Conservation (phyloP, 2,797 vertebrate species). For the Apogon hyalosoma region DNA sequence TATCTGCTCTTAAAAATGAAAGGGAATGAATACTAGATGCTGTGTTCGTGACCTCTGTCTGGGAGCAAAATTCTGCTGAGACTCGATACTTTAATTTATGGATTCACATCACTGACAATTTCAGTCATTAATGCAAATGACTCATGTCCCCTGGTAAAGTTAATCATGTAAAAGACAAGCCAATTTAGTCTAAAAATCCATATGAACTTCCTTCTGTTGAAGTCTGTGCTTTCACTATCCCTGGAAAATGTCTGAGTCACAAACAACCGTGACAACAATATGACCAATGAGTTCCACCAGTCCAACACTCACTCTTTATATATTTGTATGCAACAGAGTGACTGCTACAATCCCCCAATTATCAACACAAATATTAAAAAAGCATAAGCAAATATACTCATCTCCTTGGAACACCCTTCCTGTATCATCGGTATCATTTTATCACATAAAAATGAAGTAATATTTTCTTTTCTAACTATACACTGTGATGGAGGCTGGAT, state of each 20-base stretch:
- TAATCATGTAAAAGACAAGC: background rate
- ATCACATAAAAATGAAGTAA: too few relatives aligned
- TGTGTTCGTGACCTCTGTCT: background rate
- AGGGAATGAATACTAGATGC: background rate
- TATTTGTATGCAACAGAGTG: slow-evolving; percentile 14
- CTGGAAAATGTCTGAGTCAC: slow-evolving; percentile 31
- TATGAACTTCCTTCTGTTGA: slow-evolving; percentile 6
- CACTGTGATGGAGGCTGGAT: too few relatives aligned
- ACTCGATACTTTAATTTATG: background rate
- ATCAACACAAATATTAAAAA: slow-evolving; percentile 8
- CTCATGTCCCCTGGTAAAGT: background rate
- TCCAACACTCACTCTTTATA: slow-evolving; percentile 4
- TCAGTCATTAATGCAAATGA: background rate
- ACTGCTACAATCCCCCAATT: slow-evolving; percentile 21
- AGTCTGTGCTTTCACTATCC: slow-evolving; percentile 19
- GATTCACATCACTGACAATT: background rate
- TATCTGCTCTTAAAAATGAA: background rate
- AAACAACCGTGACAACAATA: slow-evolving; percentile 20
- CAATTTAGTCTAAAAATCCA: slow-evolving; percentile 1
- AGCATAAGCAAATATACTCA: slow-evolving; percentile 4
- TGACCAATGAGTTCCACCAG: slow-evolving; percentile 32
- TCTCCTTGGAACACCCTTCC: slow-evolving; percentile 1
- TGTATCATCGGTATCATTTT: background rate
- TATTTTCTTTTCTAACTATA: too few relatives aligned
- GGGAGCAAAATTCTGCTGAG: background rate